Conservation (phyloP, 2,888 invertebrate genomes). For the Nymphalis c-album region DNA sequence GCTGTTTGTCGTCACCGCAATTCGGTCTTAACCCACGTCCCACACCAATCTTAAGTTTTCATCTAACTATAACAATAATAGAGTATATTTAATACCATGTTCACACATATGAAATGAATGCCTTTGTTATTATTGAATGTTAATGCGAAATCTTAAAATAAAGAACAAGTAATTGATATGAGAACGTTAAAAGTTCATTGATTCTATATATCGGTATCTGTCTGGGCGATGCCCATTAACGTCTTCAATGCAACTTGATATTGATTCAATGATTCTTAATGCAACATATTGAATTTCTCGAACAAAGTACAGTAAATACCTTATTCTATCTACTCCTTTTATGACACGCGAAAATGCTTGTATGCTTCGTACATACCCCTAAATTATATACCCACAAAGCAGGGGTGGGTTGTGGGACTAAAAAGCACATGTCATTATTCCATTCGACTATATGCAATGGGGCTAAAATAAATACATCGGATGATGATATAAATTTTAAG, state of each 20-base stretch:
- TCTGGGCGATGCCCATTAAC: constrained; percentile 21
- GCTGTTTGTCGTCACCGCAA: too few relatives aligned
- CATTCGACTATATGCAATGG: too few relatives aligned
- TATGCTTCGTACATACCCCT: too few relatives aligned
- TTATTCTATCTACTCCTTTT: too few relatives aligned
- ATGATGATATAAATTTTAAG: too few relatives aligned
- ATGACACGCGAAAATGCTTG: too few relatives aligned
- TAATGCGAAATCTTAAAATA: not conserved
- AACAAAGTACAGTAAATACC: not conserved
- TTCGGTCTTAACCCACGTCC: too few relatives aligned
- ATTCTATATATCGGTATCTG: constrained; percentile 24
- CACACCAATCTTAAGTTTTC: not conserved
- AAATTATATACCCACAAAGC: too few relatives aligned
- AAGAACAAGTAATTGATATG: constrained; percentile 8
- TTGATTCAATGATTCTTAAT: constrained; percentile 11
- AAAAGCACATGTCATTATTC: too few relatives aligned
- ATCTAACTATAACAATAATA: not conserved
- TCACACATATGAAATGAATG: not conserved
- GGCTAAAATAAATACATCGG: too few relatives aligned
- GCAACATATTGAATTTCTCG: constrained; percentile 11
- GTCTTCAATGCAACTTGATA: constrained; percentile 6
- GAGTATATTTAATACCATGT: not conserved
- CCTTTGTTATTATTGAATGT: not conserved
- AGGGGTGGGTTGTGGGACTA: too few relatives aligned
- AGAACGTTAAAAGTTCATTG: constrained; percentile 27